Conservation (phyloP, 2,888 invertebrate species). For the Neria commutata region DNA sequence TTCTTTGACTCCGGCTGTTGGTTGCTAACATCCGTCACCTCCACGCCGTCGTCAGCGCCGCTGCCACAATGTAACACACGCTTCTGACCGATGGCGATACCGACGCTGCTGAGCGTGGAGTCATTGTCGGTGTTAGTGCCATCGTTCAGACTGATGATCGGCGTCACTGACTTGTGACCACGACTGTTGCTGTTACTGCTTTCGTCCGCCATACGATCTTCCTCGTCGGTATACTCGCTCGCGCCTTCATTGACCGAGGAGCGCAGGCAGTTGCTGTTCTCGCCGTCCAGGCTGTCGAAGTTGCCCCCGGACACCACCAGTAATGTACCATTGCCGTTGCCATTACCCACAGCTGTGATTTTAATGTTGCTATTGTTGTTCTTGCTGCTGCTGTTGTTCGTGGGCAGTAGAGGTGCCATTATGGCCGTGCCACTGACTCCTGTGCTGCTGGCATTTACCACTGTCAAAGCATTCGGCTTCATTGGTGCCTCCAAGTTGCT, state of each 20-base stretch:
- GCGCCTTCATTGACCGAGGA: constrained; percentile 27
- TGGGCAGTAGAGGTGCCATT: background rate
- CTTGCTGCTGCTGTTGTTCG: constrained; percentile 19
- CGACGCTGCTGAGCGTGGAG: constrained; percentile 31
- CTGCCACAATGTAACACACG: constrained; percentile 44
- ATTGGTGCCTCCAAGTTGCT: constrained; percentile 77
- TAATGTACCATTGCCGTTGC: constrained; percentile 49
- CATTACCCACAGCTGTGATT: constrained; percentile 30
- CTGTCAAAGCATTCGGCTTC: constrained; percentile 48
- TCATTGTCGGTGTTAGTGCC: constrained; percentile 31
- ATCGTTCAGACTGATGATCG: constrained; percentile 27
- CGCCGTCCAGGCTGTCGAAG: constrained; percentile 33
- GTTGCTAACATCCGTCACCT: constrained; percentile 22
- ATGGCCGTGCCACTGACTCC: background rate
- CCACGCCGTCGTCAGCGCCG: constrained; percentile 26
- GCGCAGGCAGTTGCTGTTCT: constrained; percentile 30
- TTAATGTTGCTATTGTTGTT: constrained; percentile 9
- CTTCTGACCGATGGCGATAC: constrained; percentile 39
- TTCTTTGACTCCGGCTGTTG: constrained; percentile 60
- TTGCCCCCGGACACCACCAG: constrained; percentile 21
- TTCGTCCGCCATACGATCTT: constrained; percentile 48
- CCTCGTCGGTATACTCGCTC: constrained; percentile 39
- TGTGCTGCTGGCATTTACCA: background rate
- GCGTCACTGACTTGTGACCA: constrained; percentile 28
- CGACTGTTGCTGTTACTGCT: constrained; percentile 43